Conservation (phyloP, 2,113 vertebrate genomes). For the Oreotrochilus melanogaster region DNA sequence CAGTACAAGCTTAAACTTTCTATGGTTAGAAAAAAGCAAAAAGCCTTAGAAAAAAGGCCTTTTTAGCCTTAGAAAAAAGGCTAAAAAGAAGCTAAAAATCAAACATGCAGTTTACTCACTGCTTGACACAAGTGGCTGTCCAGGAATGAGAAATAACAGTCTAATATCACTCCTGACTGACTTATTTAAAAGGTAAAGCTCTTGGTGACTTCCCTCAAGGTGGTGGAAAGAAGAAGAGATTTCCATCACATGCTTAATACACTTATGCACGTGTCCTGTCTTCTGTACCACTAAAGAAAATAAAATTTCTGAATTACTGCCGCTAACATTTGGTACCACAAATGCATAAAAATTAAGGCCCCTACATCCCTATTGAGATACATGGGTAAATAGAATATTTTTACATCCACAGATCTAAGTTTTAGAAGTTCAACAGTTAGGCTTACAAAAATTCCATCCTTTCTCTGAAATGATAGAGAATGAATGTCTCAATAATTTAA, state of each 20-base stretch:
- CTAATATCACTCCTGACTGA: neutral
- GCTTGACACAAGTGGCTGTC: neutral
- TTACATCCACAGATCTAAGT: neutral
- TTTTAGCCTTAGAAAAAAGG: fast-evolving
- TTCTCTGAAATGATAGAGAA: neutral
- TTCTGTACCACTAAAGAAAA: neutral
- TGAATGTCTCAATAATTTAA: neutral
- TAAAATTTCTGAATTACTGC: neutral
- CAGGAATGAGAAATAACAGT: neutral
- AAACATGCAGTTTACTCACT: neutral
- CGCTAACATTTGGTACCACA: neutral
- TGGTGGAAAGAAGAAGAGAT: neutral
- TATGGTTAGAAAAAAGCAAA: neutral
- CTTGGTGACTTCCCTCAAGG: neutral
- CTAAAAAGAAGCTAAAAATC: neutral
- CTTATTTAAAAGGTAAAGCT: neutral
- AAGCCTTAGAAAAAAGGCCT: neutral
- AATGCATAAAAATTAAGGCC: neutral
- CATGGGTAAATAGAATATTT: neutral
- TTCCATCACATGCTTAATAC: neutral
- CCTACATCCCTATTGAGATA: neutral
- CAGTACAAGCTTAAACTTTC: neutral
- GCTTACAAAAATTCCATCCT: neutral
- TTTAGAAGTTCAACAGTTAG: neutral
- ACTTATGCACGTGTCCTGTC: neutral